phyloP scores from a whole-genome alignment of 2,888 invertebrate genomes.

The Cantharis rufa region DNA sequence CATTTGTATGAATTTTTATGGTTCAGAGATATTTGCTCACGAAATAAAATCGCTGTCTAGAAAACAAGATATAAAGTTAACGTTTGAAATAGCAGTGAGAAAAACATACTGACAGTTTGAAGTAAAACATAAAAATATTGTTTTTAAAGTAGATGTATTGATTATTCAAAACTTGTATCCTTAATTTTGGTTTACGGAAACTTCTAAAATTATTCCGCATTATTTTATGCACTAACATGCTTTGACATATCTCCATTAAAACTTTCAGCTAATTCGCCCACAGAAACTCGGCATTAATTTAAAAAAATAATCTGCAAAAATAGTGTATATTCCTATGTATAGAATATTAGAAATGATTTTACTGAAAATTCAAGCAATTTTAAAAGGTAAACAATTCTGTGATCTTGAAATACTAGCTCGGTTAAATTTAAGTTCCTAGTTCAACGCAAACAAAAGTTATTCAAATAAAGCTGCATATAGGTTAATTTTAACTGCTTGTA shows the following conservation, averaged over 20 bases:
- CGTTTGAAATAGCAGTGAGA: not conserved
- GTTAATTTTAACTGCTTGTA: not conserved
- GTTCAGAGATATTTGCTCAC: constrained; percentile 4
- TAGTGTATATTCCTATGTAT: too few relatives aligned
- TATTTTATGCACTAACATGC: not conserved
- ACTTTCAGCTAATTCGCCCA: not conserved
- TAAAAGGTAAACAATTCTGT: too few relatives aligned
- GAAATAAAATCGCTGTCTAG: constrained; percentile 3
- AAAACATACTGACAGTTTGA: not conserved
- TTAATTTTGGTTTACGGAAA: not conserved
- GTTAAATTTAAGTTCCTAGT: too few relatives aligned
- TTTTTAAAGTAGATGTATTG: not conserved
- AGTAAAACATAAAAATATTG: not conserved
- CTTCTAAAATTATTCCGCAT: not conserved
- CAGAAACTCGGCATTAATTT: not conserved
- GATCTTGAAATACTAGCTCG: too few relatives aligned
- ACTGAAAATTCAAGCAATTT: too few relatives aligned
- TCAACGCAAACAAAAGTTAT: too few relatives aligned
- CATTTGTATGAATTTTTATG: constrained; percentile 18
- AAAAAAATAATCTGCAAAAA: too few relatives aligned
- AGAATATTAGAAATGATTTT: too few relatives aligned
- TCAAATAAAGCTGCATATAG: too few relatives aligned
- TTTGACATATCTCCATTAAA: not conserved
- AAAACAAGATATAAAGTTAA: not conserved
- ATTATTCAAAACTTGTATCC: not conserved